Evolutionary conservation across 1,140 invertebrate genomes (phyloP), one percentile per base, ranked within the genome.

Genomic region (Homarus americanus): DNA sequence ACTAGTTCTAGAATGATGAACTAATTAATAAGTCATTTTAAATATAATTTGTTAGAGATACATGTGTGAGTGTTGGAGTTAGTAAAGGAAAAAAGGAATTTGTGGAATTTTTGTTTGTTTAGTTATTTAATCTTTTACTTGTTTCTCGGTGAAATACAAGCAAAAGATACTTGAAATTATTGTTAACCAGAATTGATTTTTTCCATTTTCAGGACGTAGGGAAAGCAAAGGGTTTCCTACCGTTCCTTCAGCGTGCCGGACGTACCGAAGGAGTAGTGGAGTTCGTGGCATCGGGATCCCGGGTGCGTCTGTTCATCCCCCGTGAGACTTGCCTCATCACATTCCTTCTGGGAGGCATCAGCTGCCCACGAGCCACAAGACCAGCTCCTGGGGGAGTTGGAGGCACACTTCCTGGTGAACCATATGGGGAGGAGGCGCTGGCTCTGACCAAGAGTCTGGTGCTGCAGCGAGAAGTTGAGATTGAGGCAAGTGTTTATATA

Each of bases 271-370:
- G 96, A 20, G 96, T 98, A 24, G 98, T 99, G 2, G 99, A 99
- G 94, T 99, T 98, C 94, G 97, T 99, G 2, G 97, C 98, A 0
- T 98, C 97, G 93, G 98, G 98, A 4, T 99, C 98, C 1, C 95
- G 99, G 53, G 94, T 99, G 73, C 96, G 99, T 92, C 93, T 99
- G 0, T 99, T 97, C 94, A 96, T 99, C 80, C 98, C 98, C 0
- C 98, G 98, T 94, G 98, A 99, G 93, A 98, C 98, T 86, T 98
- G 98, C 93, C 95, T 99, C 44, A 97, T 99, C 28, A 99, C 98
- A 4, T 98, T 99, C 95, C 95, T 99, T 5, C 95, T 99, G 7
- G 97, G 97, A 93, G 96, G 98, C 75, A 98, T 98, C 91, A 97
- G 96, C 91, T 99, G 98, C 93, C 98, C 98, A 10, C 95, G 97